Base-by-base conservation (phyloP, 2,888 invertebrate species). In the Pterostichus niger region DNA sequence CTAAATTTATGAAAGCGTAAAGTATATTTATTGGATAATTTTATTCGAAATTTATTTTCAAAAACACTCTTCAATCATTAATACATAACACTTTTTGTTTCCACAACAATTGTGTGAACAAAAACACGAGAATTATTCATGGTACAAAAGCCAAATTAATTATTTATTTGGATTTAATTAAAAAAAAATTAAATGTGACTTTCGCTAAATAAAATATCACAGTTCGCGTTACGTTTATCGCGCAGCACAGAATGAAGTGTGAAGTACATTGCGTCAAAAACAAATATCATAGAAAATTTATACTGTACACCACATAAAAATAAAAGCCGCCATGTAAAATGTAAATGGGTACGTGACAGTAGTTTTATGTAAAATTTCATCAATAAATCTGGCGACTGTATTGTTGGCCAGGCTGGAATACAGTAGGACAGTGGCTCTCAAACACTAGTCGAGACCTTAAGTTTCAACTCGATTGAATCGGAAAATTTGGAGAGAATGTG, bases 201-300 rank as follows among this genome's bases (percentile, higher is more conserved):
- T 59, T 17, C 64, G 33, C 7, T 71, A 44, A 71, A 44, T 71
- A 71, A 71, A 71, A 71, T 71, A 44, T 71, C 17, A 44, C 40
- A 31, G 11, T 44, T 71, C 44, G 17, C 44, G 40, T 35, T 71
- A 17, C 35, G 64, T 68, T 68, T 3, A 24, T 24, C 6, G 17
- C 40, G 9, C 3, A 9, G 44, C 44, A 10, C 68, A 15, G 64
- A 44, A 44, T 71, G 68, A 71, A 71, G 68, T 44, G 68, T 71
- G 40, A 44, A 71, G 17, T 15, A 6, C 15, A 10, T 11, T 71
- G 6, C 44, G 68, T 71, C 68, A 44, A 71, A 44, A 71, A 71
- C 68, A 71, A 71, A 71, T 44, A 71, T 44, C 68, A 71, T 71
- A 71, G 40, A 71, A 71, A 71, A 71, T 71, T 71, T 71, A 71